Base-by-base conservation (phyloP, 2,888 invertebrate species). In the Spatulosminthurus flaviceps region DNA sequence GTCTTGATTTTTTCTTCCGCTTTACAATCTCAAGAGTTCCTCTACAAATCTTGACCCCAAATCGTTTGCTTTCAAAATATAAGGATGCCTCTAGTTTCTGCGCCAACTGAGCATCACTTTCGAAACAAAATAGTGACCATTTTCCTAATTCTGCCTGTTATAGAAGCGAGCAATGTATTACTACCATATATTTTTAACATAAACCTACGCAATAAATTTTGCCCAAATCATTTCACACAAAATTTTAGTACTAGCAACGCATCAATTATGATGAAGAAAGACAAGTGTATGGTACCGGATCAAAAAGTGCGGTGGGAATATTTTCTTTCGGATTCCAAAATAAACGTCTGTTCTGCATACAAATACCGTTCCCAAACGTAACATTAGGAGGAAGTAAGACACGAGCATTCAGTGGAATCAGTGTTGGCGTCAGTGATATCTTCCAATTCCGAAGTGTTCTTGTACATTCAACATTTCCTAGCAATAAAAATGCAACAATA, bases 301-400 rank as follows among this genome's bases (percentile, higher is more conserved):
- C 21, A 29, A 26, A 73, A 73, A 73, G 0, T 24, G 11, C 11
- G 19, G 16, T 73, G 7, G 73, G 60, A 2, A 21, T n/a, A 29
- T 43, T 24, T 22, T 11, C 60, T 29, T 73, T 73, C 19, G 73
- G 60, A 61, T 61, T 29, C 73, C 73, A 73, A 28, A 73, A 73
- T 29, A 73, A 5, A 26, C 43, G 22, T 0, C 29, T 16, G 4
- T 24, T 51, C 28, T 73, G 51, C 2, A 28, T 19, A 2, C 28
- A 2, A 1, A 60, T 29, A 28, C 60, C 60, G 9, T 29, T n/a
- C 16, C 73, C 73, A 73, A 73, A 73, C 1, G 24, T 11, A 60
- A 73, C 43, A 13, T 1, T 11, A 2, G 73, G 73, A 19, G 73
- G 24, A 4, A 61, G 73, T n/a, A 73, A 19, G 0, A 73, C 61